A percentile compares a stretch with the other conserved stretches of the same genome.
Evolutionary conservation across 2,113 vertebrate genomes (phyloP).

Genomic region (Sarotherodon lohbergeri): DNA sequence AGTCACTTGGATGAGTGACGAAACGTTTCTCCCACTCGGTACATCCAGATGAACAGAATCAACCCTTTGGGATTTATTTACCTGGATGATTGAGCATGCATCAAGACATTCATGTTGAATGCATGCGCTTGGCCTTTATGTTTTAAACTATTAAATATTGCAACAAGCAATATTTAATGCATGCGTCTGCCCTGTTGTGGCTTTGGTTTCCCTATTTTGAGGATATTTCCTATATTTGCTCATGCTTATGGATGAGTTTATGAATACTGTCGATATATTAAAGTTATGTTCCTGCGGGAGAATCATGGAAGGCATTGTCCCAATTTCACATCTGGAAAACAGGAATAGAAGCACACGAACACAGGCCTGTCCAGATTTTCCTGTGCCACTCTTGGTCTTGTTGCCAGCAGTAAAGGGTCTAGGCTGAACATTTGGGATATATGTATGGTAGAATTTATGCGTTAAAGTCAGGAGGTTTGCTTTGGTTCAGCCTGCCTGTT

Average conservation of each 20-base stretch:
- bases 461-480: constrained; percentile 9
- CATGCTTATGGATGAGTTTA: neutral
- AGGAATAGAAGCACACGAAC: constrained; percentile 1
- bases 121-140: neutral
- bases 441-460: constrained; percentile 21
- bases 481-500: constrained; percentile 17
- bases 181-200: neutral
- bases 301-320: neutral
- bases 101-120: neutral
- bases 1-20: neutral
- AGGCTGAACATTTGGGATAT: constrained; percentile 22
- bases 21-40: neutral
- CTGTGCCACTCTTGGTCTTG: constrained; percentile 27
- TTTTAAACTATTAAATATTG: neutral
- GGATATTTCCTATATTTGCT: neutral
- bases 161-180: neutral
- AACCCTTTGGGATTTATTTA: neutral
- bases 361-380: constrained; percentile 12
- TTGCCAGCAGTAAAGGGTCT: constrained; percentile 52
- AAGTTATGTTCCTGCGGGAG: neutral
- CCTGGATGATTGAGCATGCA: neutral
- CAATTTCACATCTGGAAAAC: constrained; percentile 26
- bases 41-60: neutral
- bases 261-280: neutral
- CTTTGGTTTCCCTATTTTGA: neutral